A percentile compares a stretch with the other conserved stretches of the same genome.
phyloP scores from a whole-genome alignment of 1,140 invertebrate genomes.

The Papilio xuthus region DNA sequence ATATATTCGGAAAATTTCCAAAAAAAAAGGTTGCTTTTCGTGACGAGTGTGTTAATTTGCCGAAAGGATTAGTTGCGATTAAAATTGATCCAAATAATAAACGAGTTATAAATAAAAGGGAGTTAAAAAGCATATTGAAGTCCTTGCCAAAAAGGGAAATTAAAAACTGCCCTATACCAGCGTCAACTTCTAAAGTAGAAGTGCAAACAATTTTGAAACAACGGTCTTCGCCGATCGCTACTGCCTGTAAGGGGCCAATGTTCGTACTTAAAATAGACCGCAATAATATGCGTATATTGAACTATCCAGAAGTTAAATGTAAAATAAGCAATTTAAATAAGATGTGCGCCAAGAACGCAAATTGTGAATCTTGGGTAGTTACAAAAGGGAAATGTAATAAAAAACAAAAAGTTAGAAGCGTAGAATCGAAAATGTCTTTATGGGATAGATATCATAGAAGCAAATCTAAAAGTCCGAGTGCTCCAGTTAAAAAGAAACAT shows the following conservation, averaged over 20 bases:
- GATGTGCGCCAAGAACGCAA: not conserved
- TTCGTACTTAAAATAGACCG: constrained; percentile 30
- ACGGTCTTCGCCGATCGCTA: not conserved
- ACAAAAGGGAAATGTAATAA: not conserved
- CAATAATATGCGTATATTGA: constrained; percentile 28
- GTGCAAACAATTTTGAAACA: not conserved
- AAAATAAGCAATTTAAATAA: constrained; percentile 29
- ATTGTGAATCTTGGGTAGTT: not conserved
- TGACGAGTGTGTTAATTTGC: not conserved
- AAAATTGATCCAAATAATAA: constrained; percentile 53
- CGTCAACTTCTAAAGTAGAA: constrained; percentile 19
- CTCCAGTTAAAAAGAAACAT: not conserved
- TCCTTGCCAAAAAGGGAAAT: constrained; percentile 17
- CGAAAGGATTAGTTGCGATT: constrained; percentile 53
- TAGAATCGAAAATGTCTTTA: constrained; percentile 33
- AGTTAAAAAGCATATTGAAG: constrained; percentile 47
- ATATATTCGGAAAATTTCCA: not conserved
- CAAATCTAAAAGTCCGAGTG: not conserved
- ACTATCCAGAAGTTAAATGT: constrained; percentile 18
- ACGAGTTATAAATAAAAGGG: constrained; percentile 54
- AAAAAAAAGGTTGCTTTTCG: constrained; percentile 17
- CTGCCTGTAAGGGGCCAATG: constrained; percentile 18
- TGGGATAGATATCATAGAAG: constrained; percentile 17
- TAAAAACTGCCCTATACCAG: not conserved
- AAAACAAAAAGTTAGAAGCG: constrained; percentile 26